Evolutionary conservation across 2,797 vertebrate species (phyloP), one percentile per base, ranked within the genome.

Genomic region (Alca torda): DNA sequence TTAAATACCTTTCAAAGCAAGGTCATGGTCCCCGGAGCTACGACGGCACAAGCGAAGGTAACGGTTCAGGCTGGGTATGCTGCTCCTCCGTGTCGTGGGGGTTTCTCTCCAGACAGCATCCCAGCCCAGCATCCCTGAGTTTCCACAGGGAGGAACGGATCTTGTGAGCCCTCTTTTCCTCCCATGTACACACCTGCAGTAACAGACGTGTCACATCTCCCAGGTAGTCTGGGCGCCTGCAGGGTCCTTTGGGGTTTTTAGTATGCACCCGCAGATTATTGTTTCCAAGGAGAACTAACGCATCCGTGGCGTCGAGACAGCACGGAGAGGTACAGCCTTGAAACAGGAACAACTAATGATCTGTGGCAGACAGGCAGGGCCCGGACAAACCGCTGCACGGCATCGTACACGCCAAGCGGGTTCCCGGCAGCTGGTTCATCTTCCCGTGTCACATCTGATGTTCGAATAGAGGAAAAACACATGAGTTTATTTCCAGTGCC

Each of bases 1-100:
- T 78, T 68, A 80, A 96, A 92, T 89, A 92, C 91, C 94, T 96
- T 94, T 96, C 91, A 91, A 73, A 93, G 76, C 95, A 88, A 96
- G 94, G 95, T 95, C 93, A 68, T 1, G 86, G 82, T 75, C 89
- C 95, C 91, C 69, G 53, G 50, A 94, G 93, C 91, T 84, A 46
- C 1, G 12, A 86, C 84, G 81, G 63, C 69, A 75, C 56, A 24
- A 50, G 12, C 6, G 70, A 37, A 82, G 86, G 69, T 69, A 93
- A 79, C 41, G 35, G 84, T 17, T 82, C 83, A 56, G 69, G 43
- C 63, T 81, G 89, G 41, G 16, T 54, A 64, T 85, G 76, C 82
- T 96, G 68, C 65, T 90, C 45, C 73, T 77, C 35, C 2, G 0
- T 45, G 53, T 77, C 18, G 1, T 1, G 3, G 35, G 45, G 33